Evolutionary conservation across 1,140 invertebrate genomes (phyloP).

Genomic region (Tetranychus cinnabarinus): DNA sequence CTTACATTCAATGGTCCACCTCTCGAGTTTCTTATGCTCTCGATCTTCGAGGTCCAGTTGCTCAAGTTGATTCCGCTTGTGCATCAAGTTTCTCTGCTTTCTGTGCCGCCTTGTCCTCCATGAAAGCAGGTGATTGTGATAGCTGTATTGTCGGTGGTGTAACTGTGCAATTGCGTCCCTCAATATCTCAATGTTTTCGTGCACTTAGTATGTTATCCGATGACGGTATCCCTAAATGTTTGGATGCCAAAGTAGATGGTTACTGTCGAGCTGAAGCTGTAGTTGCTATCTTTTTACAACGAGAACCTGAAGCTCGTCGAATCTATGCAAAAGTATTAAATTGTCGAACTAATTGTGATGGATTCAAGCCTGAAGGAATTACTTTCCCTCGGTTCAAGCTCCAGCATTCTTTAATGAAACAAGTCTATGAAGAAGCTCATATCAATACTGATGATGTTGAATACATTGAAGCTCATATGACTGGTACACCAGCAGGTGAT

Average conservation of each 20-base stretch:
- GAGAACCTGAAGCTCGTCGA: slow-evolving; percentile 15
- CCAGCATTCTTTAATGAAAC: slow-evolving; percentile 57
- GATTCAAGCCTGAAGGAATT: slow-evolving; percentile 49
- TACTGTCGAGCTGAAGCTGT: slow-evolving; percentile 1
- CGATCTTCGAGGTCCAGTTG: slow-evolving; percentile 40
- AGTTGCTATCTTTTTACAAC: neutral
- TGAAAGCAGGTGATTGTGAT: neutral
- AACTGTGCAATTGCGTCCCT: slow-evolving; percentile 53
- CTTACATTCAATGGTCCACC: neutral
- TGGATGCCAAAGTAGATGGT: neutral
- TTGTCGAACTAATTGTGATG: slow-evolving; percentile 65
- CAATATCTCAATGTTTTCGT: slow-evolving; percentile 6
- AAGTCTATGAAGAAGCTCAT: slow-evolving; percentile 54
- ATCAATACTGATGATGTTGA: slow-evolving; percentile 50
- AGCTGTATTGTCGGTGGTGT: slow-evolving; percentile 21
- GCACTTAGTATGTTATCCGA: neutral
- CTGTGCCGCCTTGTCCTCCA: neutral
- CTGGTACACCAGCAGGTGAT: slow-evolving; percentile 70
- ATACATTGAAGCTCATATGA: slow-evolving; percentile 89
- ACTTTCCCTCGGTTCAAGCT: slow-evolving; percentile 43
- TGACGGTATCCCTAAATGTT: neutral
- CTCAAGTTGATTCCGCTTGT: neutral
- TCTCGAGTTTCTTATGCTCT: slow-evolving; percentile 59
- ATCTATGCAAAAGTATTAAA: slow-evolving; percentile 36
- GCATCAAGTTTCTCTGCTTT: neutral